A percentile compares a stretch with the other conserved stretches of the same genome.
Evolutionary conservation across 2,888 invertebrate species (phyloP).

Genomic region (Unio pictorum): DNA sequence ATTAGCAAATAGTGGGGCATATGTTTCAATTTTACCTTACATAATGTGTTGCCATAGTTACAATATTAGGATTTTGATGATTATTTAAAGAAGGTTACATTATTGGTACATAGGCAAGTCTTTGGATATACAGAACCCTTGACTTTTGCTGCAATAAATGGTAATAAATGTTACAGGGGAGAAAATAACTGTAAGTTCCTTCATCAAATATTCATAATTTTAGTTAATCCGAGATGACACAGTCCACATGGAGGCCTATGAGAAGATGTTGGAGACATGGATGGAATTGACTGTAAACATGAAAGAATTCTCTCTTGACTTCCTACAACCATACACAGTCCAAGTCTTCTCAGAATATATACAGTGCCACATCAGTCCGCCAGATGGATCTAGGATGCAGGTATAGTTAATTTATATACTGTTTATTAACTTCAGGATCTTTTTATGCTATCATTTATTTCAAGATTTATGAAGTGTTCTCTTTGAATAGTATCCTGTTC

Average conservation of each 20-base stretch:
- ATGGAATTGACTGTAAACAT: constrained; percentile 75
- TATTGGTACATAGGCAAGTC: too few species aligned
- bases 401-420: constrained; percentile 69
- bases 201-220: neutral
- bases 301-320: constrained; percentile 57
- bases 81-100: too few species aligned
- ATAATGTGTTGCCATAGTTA: constrained; percentile 1
- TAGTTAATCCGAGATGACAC: constrained; percentile 71
- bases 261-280: constrained; percentile 81
- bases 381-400: constrained; percentile 81
- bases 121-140: too few species aligned
- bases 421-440: neutral
- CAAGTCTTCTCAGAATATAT: constrained; percentile 85
- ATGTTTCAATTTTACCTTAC: neutral
- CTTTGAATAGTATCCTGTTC: too few species aligned
- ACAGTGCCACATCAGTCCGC: constrained; percentile 85
- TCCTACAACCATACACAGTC: constrained; percentile 56
- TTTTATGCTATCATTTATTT: neutral
- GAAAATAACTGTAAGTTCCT: neutral
- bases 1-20: too few species aligned
- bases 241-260: constrained; percentile 80
- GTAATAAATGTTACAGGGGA: too few species aligned
- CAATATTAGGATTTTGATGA: neutral
- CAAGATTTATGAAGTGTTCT: neutral
- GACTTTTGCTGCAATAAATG: too few species aligned